Conservation (phyloP, 2,888 invertebrate genomes). For the Trichopria drosophilae region DNA sequence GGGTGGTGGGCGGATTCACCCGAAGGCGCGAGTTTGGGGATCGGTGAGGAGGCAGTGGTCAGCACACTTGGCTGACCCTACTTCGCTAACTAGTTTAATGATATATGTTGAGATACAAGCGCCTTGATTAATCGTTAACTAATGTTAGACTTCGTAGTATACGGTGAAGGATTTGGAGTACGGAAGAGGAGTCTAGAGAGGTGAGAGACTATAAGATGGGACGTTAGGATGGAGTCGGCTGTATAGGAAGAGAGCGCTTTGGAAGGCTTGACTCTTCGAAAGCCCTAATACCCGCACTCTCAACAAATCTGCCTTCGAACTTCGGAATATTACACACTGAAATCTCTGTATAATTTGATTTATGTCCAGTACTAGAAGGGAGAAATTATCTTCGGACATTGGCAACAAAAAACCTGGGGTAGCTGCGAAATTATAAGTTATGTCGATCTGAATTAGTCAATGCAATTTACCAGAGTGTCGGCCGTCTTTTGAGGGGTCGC, state of each 20-base stretch:
- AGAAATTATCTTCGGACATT: too few relatives aligned
- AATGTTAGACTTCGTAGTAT: constrained; percentile 58
- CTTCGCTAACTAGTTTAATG: constrained; percentile 60
- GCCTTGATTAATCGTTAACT: constrained; percentile 60
- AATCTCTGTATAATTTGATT: constrained; percentile 56
- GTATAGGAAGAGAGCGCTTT: too few relatives aligned
- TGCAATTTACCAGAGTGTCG: too few relatives aligned
- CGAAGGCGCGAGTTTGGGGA: constrained; percentile 40
- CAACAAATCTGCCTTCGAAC: constrained; percentile 32
- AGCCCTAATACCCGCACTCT: constrained; percentile 28
- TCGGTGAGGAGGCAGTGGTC: constrained; percentile 55
- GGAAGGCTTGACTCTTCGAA: constrained; percentile 32
- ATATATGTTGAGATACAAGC: constrained; percentile 60
- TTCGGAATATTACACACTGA: constrained; percentile 55
- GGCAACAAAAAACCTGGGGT: too few relatives aligned
- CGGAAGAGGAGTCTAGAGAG: constrained; percentile 29
- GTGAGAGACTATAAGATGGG: constrained; percentile 20
- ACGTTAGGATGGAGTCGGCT: too few relatives aligned
- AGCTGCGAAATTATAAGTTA: too few relatives aligned
- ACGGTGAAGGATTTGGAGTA: constrained; percentile 38
- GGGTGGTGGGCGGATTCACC: constrained; percentile 39
- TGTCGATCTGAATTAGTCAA: too few relatives aligned
- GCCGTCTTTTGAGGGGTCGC: too few relatives aligned
- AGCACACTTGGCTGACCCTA: constrained; percentile 58
- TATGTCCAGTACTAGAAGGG: constrained; percentile 46